Evolutionary conservation across 2,797 vertebrate species (phyloP), one percentile per base, ranked within the genome.

Genomic region (Catostomus latipinnis): DNA sequence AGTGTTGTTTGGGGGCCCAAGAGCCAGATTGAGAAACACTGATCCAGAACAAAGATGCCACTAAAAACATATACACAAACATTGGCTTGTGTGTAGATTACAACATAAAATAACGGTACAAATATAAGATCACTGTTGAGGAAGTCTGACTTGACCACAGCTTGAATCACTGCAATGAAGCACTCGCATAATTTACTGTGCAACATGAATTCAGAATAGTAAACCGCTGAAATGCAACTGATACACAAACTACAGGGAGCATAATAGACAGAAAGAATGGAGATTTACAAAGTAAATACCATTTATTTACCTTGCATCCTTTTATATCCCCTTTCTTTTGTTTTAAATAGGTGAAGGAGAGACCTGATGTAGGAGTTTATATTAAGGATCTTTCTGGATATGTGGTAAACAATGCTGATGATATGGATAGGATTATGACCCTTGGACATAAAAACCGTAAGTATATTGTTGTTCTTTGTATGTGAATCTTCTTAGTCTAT

Each of bases 391-490:
- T 99, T 45, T 97, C 97, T 80, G 96, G 95, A 78, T 99, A 98
- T 9, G 97, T 98, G 0, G 97, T 98, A 50, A 98, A 99, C 91
- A 99, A 99, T 87, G 98, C 98, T 67, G 98, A 99, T 48, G 97
- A 99, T 80, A 99, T 99, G 98, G 98, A 99, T 91, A 93, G 96
- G 82, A 98, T 99, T 88, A 99, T 99, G 98, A 98, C 97, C 6
- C 89, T 99, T 68, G 98, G 98, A 71, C 96, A 99, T 92, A 99
- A 99, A 93, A 99, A 99, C 85, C 95, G 98, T 99, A 93, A 95
- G 97, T 65, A 1, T 63, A 4, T 54, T 70, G 49, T 53, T 60
- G 5, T 65, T 13, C 43, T 11, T 18, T 68, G 12, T 18, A 53
- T 50, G 11, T 71, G 0, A 61, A 45, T 9, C 7, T 18, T 7